Base-by-base conservation (phyloP, 1,140 invertebrate genomes). In the Drosophila ficusphila region DNA sequence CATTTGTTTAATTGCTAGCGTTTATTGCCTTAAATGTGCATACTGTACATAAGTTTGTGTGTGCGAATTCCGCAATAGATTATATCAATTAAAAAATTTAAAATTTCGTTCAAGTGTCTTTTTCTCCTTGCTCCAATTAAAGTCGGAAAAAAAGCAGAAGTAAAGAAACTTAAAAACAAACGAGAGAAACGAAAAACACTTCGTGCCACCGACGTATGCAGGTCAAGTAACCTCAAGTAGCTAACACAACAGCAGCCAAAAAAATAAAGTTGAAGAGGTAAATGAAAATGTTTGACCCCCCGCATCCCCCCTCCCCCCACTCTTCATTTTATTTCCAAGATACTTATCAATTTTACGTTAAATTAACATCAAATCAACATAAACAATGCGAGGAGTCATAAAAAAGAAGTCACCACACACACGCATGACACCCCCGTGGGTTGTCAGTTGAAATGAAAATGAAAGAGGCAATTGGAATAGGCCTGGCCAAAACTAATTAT, bases 361-460 rank as follows among this genome's bases (percentile, higher is more conserved):
- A 82, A 89, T 82, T 88, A 88, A 82, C 83, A 89, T 88, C 54
- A 64, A 89, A 82, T 88, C 83, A 75, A 76, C 83, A 89, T 88
- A 88, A 82, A 88, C 77, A 82, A 86, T 70, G 67, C 58, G 51
- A 61, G 41, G 44, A 73, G 61, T 73, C 72, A 81, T 88, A 88
- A 86, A 86, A 44, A 81, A 64, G 38, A 49, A 86, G 65, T 46
- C 69, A 61, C 27, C 27, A 56, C 68, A 62, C 77, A 61, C 71
- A 67, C 77, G 75, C 79, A 78, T 61, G 75, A 81, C 74, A 79
- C 81, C 49, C 57, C 61, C 72, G 64, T 62, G 47, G 29, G 51
- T 70, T 41, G 31, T 64, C n/a, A n/a, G n/a, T n/a, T n/a, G n/a
- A n/a, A n/a, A n/a, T n/a, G n/a, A n/a, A n/a, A n/a, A n/a, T n/a